Conservation (phyloP, 2,113 vertebrate genomes). For the Corydoras maculifer region DNA sequence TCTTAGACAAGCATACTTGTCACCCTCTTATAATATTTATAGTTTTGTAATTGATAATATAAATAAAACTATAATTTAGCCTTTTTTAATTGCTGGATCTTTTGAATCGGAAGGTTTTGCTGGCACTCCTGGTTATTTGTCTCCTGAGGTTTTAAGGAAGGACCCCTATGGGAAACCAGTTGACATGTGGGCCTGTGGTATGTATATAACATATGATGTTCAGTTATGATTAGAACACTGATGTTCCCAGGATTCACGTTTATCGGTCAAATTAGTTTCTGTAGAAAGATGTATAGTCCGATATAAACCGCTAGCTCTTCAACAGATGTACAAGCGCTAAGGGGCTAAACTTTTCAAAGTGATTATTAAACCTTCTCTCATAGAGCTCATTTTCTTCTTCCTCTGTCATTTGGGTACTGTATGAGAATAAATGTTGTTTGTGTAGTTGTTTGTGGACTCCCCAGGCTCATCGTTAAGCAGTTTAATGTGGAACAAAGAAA, state of each 20-base stretch:
- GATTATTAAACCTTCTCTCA: neutral
- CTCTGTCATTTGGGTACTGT: neutral
- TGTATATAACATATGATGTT: conserved; percentile 40
- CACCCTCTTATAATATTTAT: too few relatives aligned
- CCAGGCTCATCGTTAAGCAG: neutral
- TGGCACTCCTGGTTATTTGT: conserved; percentile 92
- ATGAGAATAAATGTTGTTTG: conserved; percentile 4
- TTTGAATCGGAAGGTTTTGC: conserved; percentile 75
- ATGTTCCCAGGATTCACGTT: neutral
- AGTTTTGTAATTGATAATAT: too few relatives aligned
- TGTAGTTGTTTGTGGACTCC: too few relatives aligned
- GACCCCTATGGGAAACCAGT: conserved; percentile 96
- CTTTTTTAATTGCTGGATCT: conserved; percentile 10
- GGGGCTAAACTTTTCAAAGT: neutral
- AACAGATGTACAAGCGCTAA: neutral
- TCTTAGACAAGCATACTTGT: too few relatives aligned
- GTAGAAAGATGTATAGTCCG: too few relatives aligned
- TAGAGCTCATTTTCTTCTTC: neutral
- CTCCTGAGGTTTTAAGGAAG: conserved; percentile 92
- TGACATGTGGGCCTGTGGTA: conserved; percentile 99
- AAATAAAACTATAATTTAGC: too few relatives aligned
- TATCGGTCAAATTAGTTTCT: neutral
- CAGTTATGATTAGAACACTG: neutral
- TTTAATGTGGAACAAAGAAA: neutral
- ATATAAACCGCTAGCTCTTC: too few relatives aligned